Conservation (phyloP, 2,797 vertebrate species). For the Diglossa cyanea region DNA sequence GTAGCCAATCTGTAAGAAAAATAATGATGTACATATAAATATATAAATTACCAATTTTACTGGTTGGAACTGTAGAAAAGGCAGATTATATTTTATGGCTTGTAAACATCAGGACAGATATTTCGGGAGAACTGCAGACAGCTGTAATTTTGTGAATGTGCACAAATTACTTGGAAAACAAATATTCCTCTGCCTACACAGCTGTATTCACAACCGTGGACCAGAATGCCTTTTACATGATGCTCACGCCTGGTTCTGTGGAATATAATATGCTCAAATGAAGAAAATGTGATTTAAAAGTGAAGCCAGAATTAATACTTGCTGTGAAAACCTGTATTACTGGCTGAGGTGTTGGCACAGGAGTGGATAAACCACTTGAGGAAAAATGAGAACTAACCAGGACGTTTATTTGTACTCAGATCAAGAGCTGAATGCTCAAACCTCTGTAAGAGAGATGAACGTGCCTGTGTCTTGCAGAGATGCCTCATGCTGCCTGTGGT, state of each 20-base stretch:
- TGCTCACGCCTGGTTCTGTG: constrained; percentile 45
- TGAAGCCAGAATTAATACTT: constrained; percentile 62
- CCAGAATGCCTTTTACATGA: constrained; percentile 58
- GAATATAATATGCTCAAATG: constrained; percentile 65
- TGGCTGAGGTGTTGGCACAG: constrained; percentile 13
- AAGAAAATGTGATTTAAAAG: constrained; percentile 66
- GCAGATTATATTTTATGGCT: constrained; percentile 72
- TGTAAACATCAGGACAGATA: constrained; percentile 73
- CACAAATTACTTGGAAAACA: constrained; percentile 76
- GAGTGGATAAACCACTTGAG: constrained; percentile 26
- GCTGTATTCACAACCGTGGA: constrained; percentile 61
- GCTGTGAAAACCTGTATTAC: constrained; percentile 44
- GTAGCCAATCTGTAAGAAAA: neutral
- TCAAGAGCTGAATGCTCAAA: constrained; percentile 2
- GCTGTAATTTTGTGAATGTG: constrained; percentile 73
- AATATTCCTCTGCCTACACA: constrained; percentile 70
- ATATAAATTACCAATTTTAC: constrained; percentile 45
- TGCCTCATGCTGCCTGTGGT: neutral
- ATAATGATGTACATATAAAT: neutral
- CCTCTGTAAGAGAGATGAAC: neutral
- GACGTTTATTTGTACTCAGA: neutral
- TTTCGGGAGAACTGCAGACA: constrained; percentile 73
- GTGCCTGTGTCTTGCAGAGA: neutral
- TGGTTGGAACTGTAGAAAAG: constrained; percentile 65
- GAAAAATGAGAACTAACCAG: constrained; percentile 5